phyloP scores from a whole-genome alignment of 2,797 vertebrate species.

The Leptoclinus maculatus region DNA sequence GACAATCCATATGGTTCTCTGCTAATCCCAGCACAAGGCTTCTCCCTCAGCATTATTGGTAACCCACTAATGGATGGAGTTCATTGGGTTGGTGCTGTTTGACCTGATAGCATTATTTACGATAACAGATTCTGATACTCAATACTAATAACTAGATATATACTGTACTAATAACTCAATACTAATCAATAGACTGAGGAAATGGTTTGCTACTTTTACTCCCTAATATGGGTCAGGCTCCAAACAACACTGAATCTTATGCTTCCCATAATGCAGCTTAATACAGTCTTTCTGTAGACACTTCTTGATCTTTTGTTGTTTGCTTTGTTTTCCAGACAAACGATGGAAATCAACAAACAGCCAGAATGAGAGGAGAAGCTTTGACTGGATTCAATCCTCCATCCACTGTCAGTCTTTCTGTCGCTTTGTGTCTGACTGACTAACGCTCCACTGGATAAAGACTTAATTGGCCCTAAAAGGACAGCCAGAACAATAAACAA shows the following conservation, averaged over 20 bases:
- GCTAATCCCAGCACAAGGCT: background rate
- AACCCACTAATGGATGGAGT: background rate
- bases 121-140: background rate
- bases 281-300: background rate
- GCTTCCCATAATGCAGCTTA: background rate
- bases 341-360: slow-evolving; percentile 44
- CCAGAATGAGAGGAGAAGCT: slow-evolving; percentile 55
- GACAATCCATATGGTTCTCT: background rate
- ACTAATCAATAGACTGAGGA: slow-evolving; percentile 16
- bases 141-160: no score
- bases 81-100: slow-evolving; percentile 3
- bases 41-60: background rate
- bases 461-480: slow-evolving; percentile 63
- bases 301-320: slow-evolving; percentile 36
- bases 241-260: background rate
- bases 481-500: slow-evolving; percentile 59
- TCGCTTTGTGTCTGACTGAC: slow-evolving; percentile 51
- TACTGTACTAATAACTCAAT: no score
- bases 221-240: background rate
- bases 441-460: slow-evolving; percentile 58
- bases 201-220: slow-evolving; percentile 9
- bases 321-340: slow-evolving; percentile 66
- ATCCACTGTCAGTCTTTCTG: slow-evolving; percentile 44
- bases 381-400: slow-evolving; percentile 52
- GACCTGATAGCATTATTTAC: background rate